Conservation (phyloP, 2,888 invertebrate genomes). For the Agrenia bidenticulata region DNA sequence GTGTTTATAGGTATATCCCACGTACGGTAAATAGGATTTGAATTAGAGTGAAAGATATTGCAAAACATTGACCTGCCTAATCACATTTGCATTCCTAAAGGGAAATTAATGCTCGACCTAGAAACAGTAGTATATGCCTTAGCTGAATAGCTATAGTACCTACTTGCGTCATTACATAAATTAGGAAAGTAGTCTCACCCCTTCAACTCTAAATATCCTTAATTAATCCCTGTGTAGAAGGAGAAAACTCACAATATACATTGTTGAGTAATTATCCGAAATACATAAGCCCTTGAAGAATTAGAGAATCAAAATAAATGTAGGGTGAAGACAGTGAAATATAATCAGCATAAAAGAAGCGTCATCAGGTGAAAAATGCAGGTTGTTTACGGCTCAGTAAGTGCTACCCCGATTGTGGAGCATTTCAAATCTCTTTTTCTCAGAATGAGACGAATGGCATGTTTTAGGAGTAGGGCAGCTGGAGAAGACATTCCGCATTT, state of each 20-base stretch:
- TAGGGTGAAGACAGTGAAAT: constrained; percentile 8
- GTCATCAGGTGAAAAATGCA: constrained; percentile 19
- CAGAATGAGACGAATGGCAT: neutral
- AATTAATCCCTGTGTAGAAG: too few species aligned
- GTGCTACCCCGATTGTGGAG: too few species aligned
- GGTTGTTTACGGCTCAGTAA: neutral
- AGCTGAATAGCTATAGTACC: neutral
- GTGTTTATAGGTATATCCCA: too few species aligned
- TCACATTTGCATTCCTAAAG: constrained; percentile 17
- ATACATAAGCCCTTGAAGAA: neutral
- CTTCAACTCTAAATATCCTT: too few species aligned
- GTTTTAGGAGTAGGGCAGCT: constrained; percentile 14
- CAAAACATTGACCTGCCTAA: neutral
- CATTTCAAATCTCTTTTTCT: too few species aligned
- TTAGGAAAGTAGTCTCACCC: too few species aligned
- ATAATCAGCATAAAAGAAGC: constrained; percentile 14
- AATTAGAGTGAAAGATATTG: neutral
- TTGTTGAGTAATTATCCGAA: too few species aligned
- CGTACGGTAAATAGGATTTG: neutral
- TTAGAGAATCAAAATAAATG: too few species aligned
- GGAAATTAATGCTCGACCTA: constrained; percentile 15
- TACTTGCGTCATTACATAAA: too few species aligned
- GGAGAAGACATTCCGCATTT: constrained; percentile 22
- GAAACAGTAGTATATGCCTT: too few species aligned
- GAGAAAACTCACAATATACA: too few species aligned